Conservation (phyloP, 1,140 invertebrate species). For the Diuraphis noxia region DNA sequence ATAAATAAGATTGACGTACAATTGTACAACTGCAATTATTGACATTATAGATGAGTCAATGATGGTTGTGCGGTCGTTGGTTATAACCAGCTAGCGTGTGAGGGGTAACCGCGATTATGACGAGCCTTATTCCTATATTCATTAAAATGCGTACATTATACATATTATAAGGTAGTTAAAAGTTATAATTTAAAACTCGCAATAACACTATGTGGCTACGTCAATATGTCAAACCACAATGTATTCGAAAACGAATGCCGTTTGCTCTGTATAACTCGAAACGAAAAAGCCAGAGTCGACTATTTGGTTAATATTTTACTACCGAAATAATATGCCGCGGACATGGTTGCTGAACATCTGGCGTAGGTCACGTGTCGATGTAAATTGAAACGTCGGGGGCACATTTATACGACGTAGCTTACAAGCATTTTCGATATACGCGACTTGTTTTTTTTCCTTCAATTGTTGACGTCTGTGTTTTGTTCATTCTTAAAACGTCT, state of each 20-base stretch:
- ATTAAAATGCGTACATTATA: neutral
- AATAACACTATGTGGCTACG: neutral
- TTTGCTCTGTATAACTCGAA: neutral
- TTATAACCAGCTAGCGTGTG: neutral
- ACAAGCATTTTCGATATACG: neutral
- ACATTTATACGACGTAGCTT: neutral
- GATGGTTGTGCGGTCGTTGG: neutral
- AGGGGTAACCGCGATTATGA: neutral
- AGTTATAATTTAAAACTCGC: neutral
- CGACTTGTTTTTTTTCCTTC: neutral
- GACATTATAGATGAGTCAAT: neutral
- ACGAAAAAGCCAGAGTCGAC: neutral
- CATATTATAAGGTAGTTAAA: neutral
- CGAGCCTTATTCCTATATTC: too few species aligned
- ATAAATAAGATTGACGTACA: neutral
- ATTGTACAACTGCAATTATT: neutral
- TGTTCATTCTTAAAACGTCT: constrained; percentile 3
- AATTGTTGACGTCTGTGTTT: neutral
- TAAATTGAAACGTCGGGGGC: constrained; percentile 31
- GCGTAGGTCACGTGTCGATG: neutral
- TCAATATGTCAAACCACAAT: neutral
- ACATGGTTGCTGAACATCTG: constrained; percentile 22
- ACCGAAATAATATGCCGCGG: neutral
- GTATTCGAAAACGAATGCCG: neutral
- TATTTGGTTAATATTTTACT: neutral